These are phyloP conservation scores for Poeciliopsis prolifica DNA, from an alignment of 2,113 vertebrate genomes.

Conservation along the genomic window DNA sequence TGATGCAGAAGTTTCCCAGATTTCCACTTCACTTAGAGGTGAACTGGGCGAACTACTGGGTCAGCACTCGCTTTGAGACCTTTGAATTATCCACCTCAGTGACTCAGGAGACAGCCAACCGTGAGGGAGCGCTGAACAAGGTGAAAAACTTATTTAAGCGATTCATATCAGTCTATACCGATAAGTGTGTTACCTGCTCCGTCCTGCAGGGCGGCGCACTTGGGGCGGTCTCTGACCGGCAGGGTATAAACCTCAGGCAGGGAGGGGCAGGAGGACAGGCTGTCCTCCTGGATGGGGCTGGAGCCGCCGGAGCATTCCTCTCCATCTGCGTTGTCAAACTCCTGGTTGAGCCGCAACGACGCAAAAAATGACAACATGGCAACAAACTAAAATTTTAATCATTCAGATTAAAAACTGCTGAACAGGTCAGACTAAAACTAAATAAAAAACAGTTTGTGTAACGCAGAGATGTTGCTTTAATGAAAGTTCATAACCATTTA, in stretches of 20 bases:
- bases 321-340: slow-evolving; percentile 92
- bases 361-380: background rate
- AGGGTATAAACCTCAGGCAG: slow-evolving; percentile 92
- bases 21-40: slow-evolving; percentile 42
- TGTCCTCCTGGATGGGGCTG: slow-evolving; percentile 91
- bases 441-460: too few species aligned
- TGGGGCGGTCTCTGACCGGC: slow-evolving; percentile 80
- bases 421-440: too few species aligned
- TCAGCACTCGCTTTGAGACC: slow-evolving; percentile 46
- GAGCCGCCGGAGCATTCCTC: slow-evolving; percentile 91
- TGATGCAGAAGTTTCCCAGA: slow-evolving; percentile 39
- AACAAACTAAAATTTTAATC: background rate
- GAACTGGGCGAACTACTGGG: slow-evolving; percentile 26
- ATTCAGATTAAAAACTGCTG: too few species aligned
- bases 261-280: slow-evolving; percentile 88
- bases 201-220: slow-evolving; percentile 72
- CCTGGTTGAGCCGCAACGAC: slow-evolving; percentile 70
- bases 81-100: slow-evolving; percentile 43
- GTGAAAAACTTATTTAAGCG: too few species aligned
- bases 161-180: too few species aligned
- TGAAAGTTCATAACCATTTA: too few species aligned
- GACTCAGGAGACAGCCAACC: slow-evolving; percentile 33
- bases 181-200: slow-evolving; percentile 61
- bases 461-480: too few species aligned
- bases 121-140: slow-evolving; percentile 14